Percentiles rank a stretch among this genome's conserved stretches.
Evolutionary conservation across 1,140 invertebrate genomes (phyloP).

Genomic region (Tigriopus japonicus): DNA sequence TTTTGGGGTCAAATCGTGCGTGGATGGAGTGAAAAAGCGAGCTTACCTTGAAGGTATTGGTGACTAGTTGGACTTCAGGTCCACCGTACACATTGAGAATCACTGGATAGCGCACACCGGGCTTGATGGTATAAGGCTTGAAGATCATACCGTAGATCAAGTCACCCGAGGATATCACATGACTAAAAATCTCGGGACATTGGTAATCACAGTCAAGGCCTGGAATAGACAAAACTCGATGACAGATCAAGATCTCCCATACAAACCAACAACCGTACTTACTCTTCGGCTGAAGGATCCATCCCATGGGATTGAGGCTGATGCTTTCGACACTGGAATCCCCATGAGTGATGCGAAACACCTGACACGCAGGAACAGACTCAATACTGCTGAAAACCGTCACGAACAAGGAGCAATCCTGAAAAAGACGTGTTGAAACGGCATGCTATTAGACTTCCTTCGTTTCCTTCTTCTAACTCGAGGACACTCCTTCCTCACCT

Average conservation of each 20-base stretch:
- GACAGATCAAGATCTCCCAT: neutral
- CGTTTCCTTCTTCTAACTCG: no score
- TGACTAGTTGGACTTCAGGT: constrained; percentile 89
- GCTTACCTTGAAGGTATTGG: constrained; percentile 76
- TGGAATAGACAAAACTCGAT: constrained; percentile 15
- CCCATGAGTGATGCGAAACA: constrained; percentile 43
- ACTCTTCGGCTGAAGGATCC: constrained; percentile 41
- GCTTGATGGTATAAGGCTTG: constrained; percentile 55
- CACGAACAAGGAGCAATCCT: constrained; percentile 63
- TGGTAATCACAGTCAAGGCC: constrained; percentile 37
- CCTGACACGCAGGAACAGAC: constrained; percentile 51
- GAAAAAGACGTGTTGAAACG: neutral
- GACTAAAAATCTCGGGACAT: constrained; percentile 50
- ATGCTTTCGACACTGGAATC: constrained; percentile 44
- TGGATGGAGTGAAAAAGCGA: neutral
- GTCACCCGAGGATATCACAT: constrained; percentile 47
- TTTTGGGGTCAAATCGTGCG: no score
- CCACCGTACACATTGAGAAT: constrained; percentile 93
- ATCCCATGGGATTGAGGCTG: constrained; percentile 42
- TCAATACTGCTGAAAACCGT: constrained; percentile 73
- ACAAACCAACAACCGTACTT: constrained; percentile 15
- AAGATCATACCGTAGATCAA: constrained; percentile 78
- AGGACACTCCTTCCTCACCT: no score
- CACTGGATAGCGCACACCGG: constrained; percentile 67
- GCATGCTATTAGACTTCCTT: no score